These are phyloP conservation scores for Bedellia somnulentella DNA, from an alignment of 2,888 invertebrate species.

Conservation along the genomic window DNA sequence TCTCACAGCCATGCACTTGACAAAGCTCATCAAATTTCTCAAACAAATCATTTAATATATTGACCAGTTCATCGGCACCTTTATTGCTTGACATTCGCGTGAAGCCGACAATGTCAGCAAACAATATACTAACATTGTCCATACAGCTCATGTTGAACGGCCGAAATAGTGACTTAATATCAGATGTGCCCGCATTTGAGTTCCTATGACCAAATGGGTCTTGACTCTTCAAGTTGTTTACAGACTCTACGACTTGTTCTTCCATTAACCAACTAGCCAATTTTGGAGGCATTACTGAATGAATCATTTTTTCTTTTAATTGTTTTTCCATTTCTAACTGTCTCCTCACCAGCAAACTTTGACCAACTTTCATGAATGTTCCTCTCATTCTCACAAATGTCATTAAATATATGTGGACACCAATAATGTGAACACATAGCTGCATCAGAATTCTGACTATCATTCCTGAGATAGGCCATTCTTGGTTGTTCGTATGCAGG, in stretches of 20 bases:
- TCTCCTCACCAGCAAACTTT: conserved; percentile 84
- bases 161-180: conserved; percentile 83
- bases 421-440: conserved; percentile 87
- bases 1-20: conserved; percentile 87
- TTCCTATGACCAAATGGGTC: conserved; percentile 42
- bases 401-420: conserved; percentile 91
- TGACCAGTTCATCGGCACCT: conserved; percentile 93
- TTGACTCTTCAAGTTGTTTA: conserved; percentile 55
- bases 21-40: conserved; percentile 94
- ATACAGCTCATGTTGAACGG: conserved; percentile 97
- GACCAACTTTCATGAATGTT: conserved; percentile 95
- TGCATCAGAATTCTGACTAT: conserved; percentile 78
- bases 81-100: conserved; percentile 97
- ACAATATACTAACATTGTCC: conserved; percentile 94
- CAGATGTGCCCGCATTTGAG: conserved; percentile 61
- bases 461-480: conserved; percentile 61
- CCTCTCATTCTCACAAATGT: conserved; percentile 90
- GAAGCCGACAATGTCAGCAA: conserved; percentile 97
- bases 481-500: conserved; percentile 48
- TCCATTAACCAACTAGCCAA: conserved; percentile 85
- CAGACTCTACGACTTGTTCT: conserved; percentile 66
- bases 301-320: conserved; percentile 95
- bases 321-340: conserved; percentile 93
- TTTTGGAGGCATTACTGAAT: conserved; percentile 95
- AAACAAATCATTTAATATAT: conserved; percentile 93